Evolutionary conservation across 1,140 invertebrate species (phyloP).

Genomic region (Platorchestia sp.): DNA sequence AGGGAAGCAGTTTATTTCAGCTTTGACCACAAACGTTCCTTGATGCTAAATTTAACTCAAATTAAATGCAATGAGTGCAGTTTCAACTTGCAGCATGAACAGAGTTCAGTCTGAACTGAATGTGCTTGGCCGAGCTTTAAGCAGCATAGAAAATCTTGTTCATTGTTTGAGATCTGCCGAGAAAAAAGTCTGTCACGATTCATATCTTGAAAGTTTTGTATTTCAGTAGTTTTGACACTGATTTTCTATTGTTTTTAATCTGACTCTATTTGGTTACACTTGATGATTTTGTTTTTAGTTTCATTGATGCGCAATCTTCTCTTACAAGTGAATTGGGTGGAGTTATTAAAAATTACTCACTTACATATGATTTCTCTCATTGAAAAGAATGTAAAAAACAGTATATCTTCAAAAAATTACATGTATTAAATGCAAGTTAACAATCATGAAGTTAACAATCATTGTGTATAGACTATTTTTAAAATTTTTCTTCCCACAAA

Average conservation of each 20-base stretch:
- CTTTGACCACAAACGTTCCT: too few relatives aligned
- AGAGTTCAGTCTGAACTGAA: background rate
- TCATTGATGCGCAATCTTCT: too few relatives aligned
- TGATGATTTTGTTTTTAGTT: background rate
- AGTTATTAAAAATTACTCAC: background rate
- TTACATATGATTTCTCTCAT: background rate
- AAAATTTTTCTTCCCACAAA: background rate
- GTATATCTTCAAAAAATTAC: too few relatives aligned
- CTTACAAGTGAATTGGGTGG: background rate
- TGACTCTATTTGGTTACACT: background rate
- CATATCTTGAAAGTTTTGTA: background rate
- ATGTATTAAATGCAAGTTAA: too few relatives aligned
- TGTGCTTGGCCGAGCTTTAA: background rate
- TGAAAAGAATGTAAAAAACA: too few relatives aligned
- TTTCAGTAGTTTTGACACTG: background rate
- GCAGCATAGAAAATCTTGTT: background rate
- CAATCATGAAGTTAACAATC: too few relatives aligned
- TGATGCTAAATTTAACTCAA: too few relatives aligned
- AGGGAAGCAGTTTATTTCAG: too few relatives aligned
- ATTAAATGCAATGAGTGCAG: background rate
- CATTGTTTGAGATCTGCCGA: background rate
- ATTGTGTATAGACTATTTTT: too few relatives aligned
- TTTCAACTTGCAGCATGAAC: background rate
- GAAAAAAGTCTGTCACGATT: background rate
- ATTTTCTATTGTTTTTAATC: background rate